Evolutionary conservation across 2,888 invertebrate genomes (phyloP), one percentile per base, ranked within the genome.

Genomic region (Cephus nigrinus): DNA sequence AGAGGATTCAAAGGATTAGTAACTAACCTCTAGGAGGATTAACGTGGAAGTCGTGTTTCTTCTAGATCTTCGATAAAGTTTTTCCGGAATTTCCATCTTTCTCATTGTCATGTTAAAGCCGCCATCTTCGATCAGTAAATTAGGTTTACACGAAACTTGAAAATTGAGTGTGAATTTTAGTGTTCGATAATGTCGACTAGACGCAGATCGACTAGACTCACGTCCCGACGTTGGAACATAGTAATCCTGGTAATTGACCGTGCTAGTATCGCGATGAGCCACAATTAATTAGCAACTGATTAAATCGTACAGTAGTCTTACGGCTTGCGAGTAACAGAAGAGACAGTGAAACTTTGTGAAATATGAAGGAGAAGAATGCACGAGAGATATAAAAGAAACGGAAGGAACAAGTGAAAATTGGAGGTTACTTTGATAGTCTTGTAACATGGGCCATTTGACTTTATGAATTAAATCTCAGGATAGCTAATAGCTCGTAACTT

Each of bases 181-280:
- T 23, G 0, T 23, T 55, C 55, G 55, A 55, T 9, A 55, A 55
- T 1, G 55, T 55, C 55, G 9, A 40, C 40, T 5, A 5, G 55
- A 55, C 23, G 55, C 5, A 55, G 23, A 55, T 55, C 9, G 23
- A 55, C 55, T 55, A 9, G 55, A 23, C 5, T 55, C 9, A 2
- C 55, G 23, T 55, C 55, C 2, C 23, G 55, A 55, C 23, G 75
- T 71, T 69, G 34, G 75, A 81, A 80, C 80, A 80, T 82, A 81
- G 81, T 83, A 81, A 82, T 80, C 79, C 76, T 75, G 82, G 80
- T 83, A 88, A 86, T 86, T 87, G 83, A 81, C 82, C 82, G 80
- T 80, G 84, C 83, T 86, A 85, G 84, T 85, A 84, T 82, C 85
- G 83, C 83, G 86, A 86, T 84, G 86, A 85, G 81, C 78, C 82